Percentiles rank a stretch among this genome's conserved stretches.
Evolutionary conservation across 2,797 vertebrate genomes (phyloP).

Genomic region (Pangasius macronema): DNA sequence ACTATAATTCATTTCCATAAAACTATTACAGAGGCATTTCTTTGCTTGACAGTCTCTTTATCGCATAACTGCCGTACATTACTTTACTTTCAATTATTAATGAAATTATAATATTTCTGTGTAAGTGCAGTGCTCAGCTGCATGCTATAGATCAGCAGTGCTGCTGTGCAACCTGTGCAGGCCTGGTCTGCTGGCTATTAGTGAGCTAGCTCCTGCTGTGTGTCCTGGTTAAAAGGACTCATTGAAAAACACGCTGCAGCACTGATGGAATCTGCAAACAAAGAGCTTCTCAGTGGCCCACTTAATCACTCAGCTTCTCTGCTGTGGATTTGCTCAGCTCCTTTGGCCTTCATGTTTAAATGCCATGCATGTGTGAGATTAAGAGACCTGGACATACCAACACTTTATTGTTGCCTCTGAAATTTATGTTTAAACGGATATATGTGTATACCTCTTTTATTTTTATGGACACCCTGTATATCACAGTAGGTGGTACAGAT

Average conservation of each 20-base stretch:
- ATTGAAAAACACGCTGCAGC: constrained; percentile 57
- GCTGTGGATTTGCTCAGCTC: constrained; percentile 35
- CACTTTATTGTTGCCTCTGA: no score
- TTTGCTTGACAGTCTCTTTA: not conserved
- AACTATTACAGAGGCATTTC: not conserved
- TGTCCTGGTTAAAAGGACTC: constrained; percentile 45
- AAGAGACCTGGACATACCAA: not conserved
- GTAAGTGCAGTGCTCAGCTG: constrained; percentile 13
- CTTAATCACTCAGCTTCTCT: constrained; percentile 50
- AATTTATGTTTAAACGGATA: no score
- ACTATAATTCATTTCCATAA: not conserved
- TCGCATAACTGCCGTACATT: not conserved
- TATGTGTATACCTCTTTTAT: no score
- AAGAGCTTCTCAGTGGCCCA: constrained; percentile 53
- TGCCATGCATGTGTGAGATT: constrained; percentile 20
- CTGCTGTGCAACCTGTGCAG: constrained; percentile 31
- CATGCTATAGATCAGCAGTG: constrained; percentile 12
- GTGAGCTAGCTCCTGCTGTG: constrained; percentile 35
- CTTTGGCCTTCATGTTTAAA: constrained; percentile 31
- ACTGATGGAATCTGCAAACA: constrained; percentile 56
- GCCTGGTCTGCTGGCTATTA: constrained; percentile 17
- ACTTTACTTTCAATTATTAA: not conserved
- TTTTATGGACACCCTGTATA: no score
- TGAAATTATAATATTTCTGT: not conserved
- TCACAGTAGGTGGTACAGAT: no score